These are phyloP conservation scores for Astropecten irregularis DNA, from an alignment of 53 echinoderm and acorn worm genomes.

Conservation along the genomic window DNA sequence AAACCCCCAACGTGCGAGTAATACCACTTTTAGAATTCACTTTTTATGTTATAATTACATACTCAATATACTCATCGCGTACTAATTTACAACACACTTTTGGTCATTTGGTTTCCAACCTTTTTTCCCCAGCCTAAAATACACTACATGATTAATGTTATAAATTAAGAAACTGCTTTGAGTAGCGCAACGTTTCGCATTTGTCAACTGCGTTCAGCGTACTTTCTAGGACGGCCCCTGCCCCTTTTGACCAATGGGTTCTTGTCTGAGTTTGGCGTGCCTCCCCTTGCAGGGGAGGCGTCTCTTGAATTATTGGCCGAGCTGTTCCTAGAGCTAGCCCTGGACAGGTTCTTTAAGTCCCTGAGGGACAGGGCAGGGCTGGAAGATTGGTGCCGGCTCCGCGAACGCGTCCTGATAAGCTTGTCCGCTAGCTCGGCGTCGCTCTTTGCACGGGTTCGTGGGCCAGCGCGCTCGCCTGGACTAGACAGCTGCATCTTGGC, in stretches of 20 bases:
- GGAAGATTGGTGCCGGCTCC: constrained; percentile 34
- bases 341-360: constrained; percentile 37
- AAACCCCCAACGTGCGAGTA: too few species aligned
- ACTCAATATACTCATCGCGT: too few species aligned
- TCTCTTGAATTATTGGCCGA: constrained; percentile 62
- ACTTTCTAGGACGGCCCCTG: constrained; percentile 27
- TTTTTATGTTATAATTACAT: too few species aligned
- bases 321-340: constrained; percentile 68
- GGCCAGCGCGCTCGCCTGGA: constrained; percentile 8
- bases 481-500: constrained; percentile 35
- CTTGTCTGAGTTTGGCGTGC: neutral
- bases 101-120: too few species aligned
- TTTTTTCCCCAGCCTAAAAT: too few species aligned
- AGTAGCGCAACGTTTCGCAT: neutral
- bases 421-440: constrained; percentile 44
- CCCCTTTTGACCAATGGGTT: constrained; percentile 27
- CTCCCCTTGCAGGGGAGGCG: constrained; percentile 49
- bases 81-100: too few species aligned
- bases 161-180: too few species aligned
- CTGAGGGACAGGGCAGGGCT: constrained; percentile 12
- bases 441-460: constrained; percentile 37
- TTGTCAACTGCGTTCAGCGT: constrained; percentile 36
- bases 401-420: constrained; percentile 33
- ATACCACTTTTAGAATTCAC: too few species aligned
- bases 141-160: too few species aligned